Evolutionary conservation across 2,797 vertebrate genomes (phyloP).

Genomic region (Okamejei kenojei): DNA sequence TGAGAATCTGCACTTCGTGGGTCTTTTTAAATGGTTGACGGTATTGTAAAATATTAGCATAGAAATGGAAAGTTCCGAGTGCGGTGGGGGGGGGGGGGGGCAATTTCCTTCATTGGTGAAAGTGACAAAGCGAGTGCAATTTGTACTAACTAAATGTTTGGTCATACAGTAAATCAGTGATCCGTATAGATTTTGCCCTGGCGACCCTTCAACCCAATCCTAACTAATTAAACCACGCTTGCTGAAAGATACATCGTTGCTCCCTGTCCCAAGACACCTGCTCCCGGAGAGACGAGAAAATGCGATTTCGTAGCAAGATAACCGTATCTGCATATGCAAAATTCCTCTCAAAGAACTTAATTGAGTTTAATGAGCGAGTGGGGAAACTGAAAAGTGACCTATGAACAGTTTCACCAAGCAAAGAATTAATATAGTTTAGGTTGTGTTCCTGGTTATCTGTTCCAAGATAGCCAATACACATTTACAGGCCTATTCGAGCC

Average conservation of each 20-base stretch:
- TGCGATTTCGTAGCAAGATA: background rate
- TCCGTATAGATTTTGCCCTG: background rate
- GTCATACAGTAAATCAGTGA: slow-evolving; percentile 8
- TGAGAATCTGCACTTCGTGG: background rate
- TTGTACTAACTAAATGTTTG: background rate
- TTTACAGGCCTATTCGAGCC: background rate
- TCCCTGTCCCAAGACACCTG: background rate
- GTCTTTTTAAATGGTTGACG: background rate
- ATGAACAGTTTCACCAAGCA: background rate
- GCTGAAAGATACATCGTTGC: background rate
- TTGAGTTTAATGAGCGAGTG: background rate
- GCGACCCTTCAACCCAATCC: background rate
- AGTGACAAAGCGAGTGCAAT: background rate
- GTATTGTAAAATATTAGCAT: background rate
- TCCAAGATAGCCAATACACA: background rate
- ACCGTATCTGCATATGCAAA: background rate
- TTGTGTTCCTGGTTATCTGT: background rate
- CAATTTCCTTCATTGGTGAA: too few species aligned
- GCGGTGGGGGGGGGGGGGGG: background rate
- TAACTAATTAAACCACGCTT: background rate
- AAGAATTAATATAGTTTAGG: background rate
- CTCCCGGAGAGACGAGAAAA: background rate
- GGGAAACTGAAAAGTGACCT: background rate
- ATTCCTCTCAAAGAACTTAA: background rate
- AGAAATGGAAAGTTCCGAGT: background rate